phyloP scores from a whole-genome alignment of 2,888 invertebrate genomes.

The Amphipoea oculea region DNA sequence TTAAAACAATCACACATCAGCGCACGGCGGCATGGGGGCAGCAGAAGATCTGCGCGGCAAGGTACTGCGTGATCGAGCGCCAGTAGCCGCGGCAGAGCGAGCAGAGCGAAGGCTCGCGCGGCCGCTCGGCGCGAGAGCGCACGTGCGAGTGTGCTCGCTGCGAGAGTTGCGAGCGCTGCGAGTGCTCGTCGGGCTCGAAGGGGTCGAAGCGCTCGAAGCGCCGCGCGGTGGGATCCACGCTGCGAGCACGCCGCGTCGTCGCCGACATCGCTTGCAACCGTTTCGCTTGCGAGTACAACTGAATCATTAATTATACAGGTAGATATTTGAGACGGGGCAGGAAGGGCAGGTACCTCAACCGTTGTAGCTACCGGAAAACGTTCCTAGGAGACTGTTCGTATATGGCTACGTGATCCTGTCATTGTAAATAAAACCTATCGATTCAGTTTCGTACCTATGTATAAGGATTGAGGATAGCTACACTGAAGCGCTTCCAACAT shows the following conservation, averaged over 20 bases:
- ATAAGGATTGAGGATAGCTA: neutral
- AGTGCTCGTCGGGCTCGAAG: conserved; percentile 9
- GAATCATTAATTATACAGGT: conserved; percentile 42
- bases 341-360: neutral
- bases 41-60: conserved; percentile 70
- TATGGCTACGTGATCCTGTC: neutral
- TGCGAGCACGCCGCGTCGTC: conserved; percentile 59
- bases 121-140: conserved; percentile 35
- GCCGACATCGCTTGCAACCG: conserved; percentile 70
- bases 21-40: conserved; percentile 44
- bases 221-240: conserved; percentile 41
- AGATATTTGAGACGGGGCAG: neutral
- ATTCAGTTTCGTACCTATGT: neutral
- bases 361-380: neutral
- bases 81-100: conserved; percentile 80
- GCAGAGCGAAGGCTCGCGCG: conserved; percentile 71
- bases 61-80: conserved; percentile 75
- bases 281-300: conserved; percentile 81
- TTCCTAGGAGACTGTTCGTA: neutral
- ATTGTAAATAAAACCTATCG: neutral
- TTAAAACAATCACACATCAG: conserved; percentile 37
- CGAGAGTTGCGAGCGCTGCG: conserved; percentile 16
- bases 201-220: conserved; percentile 34
- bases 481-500: neutral
- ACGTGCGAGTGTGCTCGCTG: conserved; percentile 10